Evolutionary conservation across 2,113 vertebrate species (phyloP).

Genomic region (Aptenodytes forsteri): DNA sequence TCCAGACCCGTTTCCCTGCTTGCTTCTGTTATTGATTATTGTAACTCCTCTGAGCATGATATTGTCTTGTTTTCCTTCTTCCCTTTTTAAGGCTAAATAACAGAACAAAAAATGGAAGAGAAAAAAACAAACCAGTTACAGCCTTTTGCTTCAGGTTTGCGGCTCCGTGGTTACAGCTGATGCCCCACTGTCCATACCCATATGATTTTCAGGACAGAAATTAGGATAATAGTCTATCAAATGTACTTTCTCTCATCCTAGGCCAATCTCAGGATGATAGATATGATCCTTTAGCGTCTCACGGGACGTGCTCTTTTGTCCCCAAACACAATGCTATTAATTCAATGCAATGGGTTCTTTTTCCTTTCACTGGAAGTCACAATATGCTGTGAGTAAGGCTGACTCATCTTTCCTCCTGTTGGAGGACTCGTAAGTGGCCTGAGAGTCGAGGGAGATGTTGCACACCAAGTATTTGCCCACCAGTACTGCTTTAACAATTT

Average conservation of each 20-base stretch:
- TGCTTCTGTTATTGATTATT: neutral
- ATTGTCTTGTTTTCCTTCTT: neutral
- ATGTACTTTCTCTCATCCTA: slow-evolving; percentile 2
- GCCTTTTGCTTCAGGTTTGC: neutral
- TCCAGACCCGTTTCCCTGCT: neutral
- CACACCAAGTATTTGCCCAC: neutral
- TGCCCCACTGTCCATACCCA: neutral
- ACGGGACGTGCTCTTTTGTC: neutral
- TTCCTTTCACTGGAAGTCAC: neutral
- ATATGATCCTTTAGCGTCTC: neutral
- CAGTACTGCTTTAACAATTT: neutral
- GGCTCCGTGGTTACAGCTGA: neutral
- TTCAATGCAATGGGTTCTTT: neutral
- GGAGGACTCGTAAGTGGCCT: neutral
- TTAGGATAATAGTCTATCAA: slow-evolving; percentile 60
- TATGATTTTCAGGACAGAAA: slow-evolving; percentile 26
- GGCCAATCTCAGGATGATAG: neutral
- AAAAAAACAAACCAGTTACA: neutral
- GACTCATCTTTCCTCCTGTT: neutral
- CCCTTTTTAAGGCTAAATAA: neutral
- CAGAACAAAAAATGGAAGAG: neutral
- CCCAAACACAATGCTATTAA: neutral
- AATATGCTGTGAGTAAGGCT: neutral
- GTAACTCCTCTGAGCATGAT: neutral
- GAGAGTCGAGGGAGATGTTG: neutral